Base-by-base conservation (phyloP, 2,888 invertebrate genomes). In the Lithodes maja region DNA sequence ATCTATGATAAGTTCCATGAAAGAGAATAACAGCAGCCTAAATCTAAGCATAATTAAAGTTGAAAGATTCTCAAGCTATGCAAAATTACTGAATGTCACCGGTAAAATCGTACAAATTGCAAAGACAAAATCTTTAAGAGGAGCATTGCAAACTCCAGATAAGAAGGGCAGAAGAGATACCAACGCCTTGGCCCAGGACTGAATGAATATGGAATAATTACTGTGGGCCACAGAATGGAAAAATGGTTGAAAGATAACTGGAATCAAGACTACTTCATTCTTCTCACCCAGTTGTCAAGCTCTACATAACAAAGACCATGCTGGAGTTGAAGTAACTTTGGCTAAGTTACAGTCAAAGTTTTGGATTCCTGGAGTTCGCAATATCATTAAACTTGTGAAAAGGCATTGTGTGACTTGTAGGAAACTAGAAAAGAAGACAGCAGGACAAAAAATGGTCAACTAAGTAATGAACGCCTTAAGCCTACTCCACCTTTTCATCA, bases 321-420 rank as follows among this genome's bases (percentile, higher is more conserved):
- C 55, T 17, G 55, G 81, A 9, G 81, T 81, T 61, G 55, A 81
- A 2, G 54, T 61, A 17, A 55, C 61, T 33, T 15, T 55, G 5
- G 7, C 7, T 61, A 61, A 81, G 61, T 2, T 55, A 55, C 17
- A 53, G 81, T 2, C 17, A 12, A 81, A 55, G 33, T 81, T 81
- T 49, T 81, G 81, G 61, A 33, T 61, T 33, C 55, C 61, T 3
- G 55, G 53, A 33, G 81, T 49, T 17, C n/a, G 33, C n/a, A 81
- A 17, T 33, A 17, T 81, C 17, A 54, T 81, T 33, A 81, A 81
- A 49, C n/a, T 53, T 52, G 53, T 52, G n/a, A 78, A 3, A 52
- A n/a, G n/a, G 7, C 49, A 53, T 52, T 78, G 78, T 78, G 78
- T 78, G n/a, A 78, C 78, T n/a, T 78, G 78, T 52, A 78, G 52